Conservation (phyloP, 2,113 vertebrate genomes). For the Epinephelus cyanopodus region DNA sequence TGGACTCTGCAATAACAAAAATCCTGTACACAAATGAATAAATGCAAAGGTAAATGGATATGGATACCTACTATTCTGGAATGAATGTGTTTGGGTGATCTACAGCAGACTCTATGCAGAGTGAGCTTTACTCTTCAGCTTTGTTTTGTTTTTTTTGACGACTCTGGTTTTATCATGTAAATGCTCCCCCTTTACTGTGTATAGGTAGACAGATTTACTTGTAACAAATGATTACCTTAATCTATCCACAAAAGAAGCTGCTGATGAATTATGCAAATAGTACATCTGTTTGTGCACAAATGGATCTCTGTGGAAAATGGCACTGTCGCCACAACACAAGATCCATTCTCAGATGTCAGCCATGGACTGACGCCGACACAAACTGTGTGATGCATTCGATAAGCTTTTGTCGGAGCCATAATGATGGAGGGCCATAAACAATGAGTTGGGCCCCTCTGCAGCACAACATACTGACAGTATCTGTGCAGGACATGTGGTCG, state of each 20-base stretch:
- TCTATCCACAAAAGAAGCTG: slow-evolving; percentile 63
- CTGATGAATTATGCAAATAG: slow-evolving; percentile 80
- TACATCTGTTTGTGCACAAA: slow-evolving; percentile 72
- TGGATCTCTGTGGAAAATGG: slow-evolving; percentile 67
- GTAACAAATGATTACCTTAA: slow-evolving; percentile 67
- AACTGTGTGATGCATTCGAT: slow-evolving; percentile 10
- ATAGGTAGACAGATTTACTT: slow-evolving; percentile 62
- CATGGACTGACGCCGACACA: slow-evolving; percentile 16
- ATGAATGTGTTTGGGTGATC: slow-evolving; percentile 1
- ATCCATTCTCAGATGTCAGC: slow-evolving; percentile 40
- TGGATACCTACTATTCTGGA: neutral
- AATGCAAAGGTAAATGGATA: neutral
- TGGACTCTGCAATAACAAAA: neutral
- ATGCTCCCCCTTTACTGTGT: slow-evolving; percentile 18
- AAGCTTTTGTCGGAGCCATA: neutral
- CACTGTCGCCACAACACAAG: slow-evolving; percentile 28
- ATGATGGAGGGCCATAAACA: neutral
- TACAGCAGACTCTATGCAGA: slow-evolving; percentile 16
- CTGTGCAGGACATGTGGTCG: neutral
- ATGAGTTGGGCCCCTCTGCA: neutral
- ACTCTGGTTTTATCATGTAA: slow-evolving; percentile 52
- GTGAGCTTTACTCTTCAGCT: neutral
- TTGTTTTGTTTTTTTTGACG: slow-evolving; percentile 10
- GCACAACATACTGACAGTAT: neutral
- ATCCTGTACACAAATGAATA: neutral